These are phyloP conservation scores for Rhyacichthys aspro DNA, from an alignment of 2,797 vertebrate genomes.

Conservation along the genomic window DNA sequence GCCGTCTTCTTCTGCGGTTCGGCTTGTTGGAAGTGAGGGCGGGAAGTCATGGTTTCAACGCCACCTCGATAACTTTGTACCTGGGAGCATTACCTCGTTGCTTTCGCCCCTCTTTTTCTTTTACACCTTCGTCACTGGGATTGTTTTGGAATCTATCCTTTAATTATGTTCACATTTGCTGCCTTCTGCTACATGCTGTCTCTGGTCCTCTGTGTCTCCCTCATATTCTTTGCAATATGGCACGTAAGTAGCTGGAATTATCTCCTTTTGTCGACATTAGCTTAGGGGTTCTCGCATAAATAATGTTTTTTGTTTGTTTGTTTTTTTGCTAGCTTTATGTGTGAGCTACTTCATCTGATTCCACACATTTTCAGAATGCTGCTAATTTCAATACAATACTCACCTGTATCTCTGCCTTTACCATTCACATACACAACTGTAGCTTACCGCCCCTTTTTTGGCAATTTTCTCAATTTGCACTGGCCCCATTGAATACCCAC, in stretches of 20 bases:
- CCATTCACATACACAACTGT: not conserved
- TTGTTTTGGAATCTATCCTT: conserved; percentile 62
- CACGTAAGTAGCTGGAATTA: conserved; percentile 77
- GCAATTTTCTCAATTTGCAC: not conserved
- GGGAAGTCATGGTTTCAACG: conserved; percentile 60
- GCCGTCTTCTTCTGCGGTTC: not conserved
- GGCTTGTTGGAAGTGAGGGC: conserved; percentile 51
- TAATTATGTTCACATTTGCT: conserved; percentile 85
- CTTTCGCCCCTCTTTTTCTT: conserved; percentile 4
- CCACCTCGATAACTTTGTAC: conserved; percentile 63
- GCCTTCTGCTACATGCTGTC: conserved; percentile 88
- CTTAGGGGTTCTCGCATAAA: conserved; percentile 5
- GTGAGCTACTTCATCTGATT: no score
- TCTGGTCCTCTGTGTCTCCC: conserved; percentile 83
- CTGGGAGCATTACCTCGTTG: not conserved
- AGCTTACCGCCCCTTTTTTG: not conserved
- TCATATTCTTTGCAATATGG: conserved; percentile 87
- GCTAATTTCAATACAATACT: not conserved
- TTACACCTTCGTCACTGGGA: conserved; percentile 59
- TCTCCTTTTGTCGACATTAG: not conserved
- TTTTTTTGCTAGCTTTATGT: not conserved
- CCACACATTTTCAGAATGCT: not conserved
- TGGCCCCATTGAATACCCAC: conserved; percentile 43
- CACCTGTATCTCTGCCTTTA: conserved; percentile 34
- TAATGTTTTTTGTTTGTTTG: no score